Conservation (phyloP, 2,888 invertebrate genomes). For the Cryptocephalus moraei region DNA sequence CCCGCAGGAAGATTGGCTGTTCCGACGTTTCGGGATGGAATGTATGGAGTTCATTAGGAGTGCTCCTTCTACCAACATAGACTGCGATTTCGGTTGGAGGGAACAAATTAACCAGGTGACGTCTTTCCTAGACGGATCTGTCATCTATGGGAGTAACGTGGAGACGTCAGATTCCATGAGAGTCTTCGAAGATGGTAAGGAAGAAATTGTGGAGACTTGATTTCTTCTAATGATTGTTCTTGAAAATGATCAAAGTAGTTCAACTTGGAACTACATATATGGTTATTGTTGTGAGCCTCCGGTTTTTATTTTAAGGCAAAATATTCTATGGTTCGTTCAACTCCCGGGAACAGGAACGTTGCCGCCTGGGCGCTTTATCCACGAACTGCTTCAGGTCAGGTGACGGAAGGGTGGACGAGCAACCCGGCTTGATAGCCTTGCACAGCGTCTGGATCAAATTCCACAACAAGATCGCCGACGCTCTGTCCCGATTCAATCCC, state of each 20-base stretch:
- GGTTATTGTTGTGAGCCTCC: neutral
- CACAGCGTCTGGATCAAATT: constrained; percentile 67
- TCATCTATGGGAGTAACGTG: constrained; percentile 69
- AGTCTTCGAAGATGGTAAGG: constrained; percentile 60
- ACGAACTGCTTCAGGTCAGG: constrained; percentile 70
- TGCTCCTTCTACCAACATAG: constrained; percentile 67
- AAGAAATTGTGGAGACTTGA: neutral
- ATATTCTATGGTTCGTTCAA: constrained; percentile 41
- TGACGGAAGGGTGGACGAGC: constrained; percentile 69
- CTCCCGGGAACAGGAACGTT: constrained; percentile 50
- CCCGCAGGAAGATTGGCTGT: constrained; percentile 60
- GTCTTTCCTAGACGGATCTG: constrained; percentile 72
- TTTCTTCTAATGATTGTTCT: neutral
- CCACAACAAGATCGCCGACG: constrained; percentile 64
- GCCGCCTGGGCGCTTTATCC: constrained; percentile 60
- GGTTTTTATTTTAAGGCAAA: constrained; percentile 20
- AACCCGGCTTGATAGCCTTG: constrained; percentile 65
- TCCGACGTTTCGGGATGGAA: constrained; percentile 56
- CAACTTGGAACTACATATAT: neutral
- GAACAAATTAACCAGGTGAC: constrained; percentile 82
- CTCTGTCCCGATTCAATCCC: constrained; percentile 61
- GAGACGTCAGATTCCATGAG: constrained; percentile 64
- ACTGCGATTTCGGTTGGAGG: constrained; percentile 72
- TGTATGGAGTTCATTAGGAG: constrained; percentile 79
- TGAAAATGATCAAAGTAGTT: neutral